A percentile compares a stretch with the other conserved stretches of the same genome.
Conservation (phyloP, 92 coral and sea anemone genomes). For the Porites rus region DNA sequence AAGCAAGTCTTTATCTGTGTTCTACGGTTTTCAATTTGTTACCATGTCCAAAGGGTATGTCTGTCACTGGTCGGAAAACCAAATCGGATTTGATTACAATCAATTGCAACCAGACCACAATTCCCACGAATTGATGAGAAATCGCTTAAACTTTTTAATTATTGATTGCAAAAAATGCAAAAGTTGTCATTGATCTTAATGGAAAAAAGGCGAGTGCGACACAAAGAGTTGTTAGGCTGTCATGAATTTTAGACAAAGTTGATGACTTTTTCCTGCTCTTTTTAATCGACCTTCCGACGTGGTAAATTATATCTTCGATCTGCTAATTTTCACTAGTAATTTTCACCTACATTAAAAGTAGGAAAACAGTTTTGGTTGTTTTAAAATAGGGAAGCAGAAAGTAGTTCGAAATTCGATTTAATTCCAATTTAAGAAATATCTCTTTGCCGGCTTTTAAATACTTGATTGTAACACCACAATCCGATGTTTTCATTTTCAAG, state of each 20-base stretch:
- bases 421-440: constrained; percentile 10
- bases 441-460: neutral
- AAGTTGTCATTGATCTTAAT: constrained; percentile 46
- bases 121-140: constrained; percentile 52
- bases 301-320: too few species aligned
- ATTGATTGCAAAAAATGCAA: constrained; percentile 43
- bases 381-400: neutral
- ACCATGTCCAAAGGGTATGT: constrained; percentile 23
- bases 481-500: neutral
- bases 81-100: constrained; percentile 39
- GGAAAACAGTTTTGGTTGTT: neutral
- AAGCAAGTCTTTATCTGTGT: constrained; percentile 14
- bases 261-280: neutral
- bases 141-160: constrained; percentile 44
- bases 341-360: neutral
- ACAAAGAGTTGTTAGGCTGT: constrained; percentile 11
- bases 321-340: neutral
- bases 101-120: constrained; percentile 42
- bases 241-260: constrained; percentile 8
- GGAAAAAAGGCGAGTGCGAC: constrained; percentile 13
- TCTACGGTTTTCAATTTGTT: neutral
- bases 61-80: constrained; percentile 27
- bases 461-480: constrained; percentile 1
- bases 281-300: constrained; percentile 1
- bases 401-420: constrained; percentile 19